A percentile compares a stretch with the other conserved stretches of the same genome.
Conservation (phyloP, 2,888 invertebrate genomes). For the Chalcosyrphus nemorum region DNA sequence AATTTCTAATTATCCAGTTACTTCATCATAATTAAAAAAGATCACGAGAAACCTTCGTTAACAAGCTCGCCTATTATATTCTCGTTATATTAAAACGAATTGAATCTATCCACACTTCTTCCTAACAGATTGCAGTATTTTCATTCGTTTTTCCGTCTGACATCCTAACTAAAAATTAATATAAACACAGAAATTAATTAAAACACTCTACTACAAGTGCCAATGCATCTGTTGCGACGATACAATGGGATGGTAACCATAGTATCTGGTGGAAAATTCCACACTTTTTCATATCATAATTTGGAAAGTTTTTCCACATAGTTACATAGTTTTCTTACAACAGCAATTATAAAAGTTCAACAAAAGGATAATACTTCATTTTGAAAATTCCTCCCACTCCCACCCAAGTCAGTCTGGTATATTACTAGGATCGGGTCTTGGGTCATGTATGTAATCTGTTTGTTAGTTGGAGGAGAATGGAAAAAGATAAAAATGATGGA, state of each 20-base stretch:
- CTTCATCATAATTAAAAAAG: too few relatives aligned
- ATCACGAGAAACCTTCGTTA: too few relatives aligned
- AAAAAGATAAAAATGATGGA: not conserved
- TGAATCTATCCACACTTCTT: too few relatives aligned
- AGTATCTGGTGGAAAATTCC: not conserved
- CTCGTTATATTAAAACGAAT: too few relatives aligned
- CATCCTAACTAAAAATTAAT: conserved; percentile 17
- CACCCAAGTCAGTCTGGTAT: too few relatives aligned
- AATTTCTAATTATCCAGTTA: too few relatives aligned
- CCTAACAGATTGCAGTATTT: too few relatives aligned
- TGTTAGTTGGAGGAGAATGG: not conserved
- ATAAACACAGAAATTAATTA: conserved; percentile 32
- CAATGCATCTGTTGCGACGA: conserved; percentile 15
- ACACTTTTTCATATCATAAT: not conserved
- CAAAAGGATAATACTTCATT: not conserved
- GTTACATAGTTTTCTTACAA: conserved; percentile 5
- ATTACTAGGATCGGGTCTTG: not conserved
- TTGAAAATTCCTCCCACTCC: not conserved
- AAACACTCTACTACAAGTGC: conserved; percentile 20
- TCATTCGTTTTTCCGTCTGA: not conserved
- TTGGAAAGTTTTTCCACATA: not conserved
- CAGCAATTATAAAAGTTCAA: conserved; percentile 36
- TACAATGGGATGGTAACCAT: not conserved
- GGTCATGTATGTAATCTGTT: not conserved
- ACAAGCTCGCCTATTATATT: too few relatives aligned